Base-by-base conservation (phyloP, 2,797 vertebrate species). In the Podarcis siculus region DNA sequence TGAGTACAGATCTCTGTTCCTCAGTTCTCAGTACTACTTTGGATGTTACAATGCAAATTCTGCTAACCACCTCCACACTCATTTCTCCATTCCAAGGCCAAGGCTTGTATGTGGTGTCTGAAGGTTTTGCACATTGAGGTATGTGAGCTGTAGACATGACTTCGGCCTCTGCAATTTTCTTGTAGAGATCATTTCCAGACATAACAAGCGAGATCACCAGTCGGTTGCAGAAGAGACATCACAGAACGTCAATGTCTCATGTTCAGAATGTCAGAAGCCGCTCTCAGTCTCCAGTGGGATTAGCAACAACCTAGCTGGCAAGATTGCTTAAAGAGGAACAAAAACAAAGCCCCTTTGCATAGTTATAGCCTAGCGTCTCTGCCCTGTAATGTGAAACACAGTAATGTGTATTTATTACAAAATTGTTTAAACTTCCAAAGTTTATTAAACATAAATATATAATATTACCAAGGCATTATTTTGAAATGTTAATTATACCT, bases 401-500 rank as follows among this genome's bases (percentile, higher is more conserved):
- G 9, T 79, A 79, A 55, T 27, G 1, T 55, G 45, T 72, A 39
- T 71, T 77, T 79, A 71, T 55, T 67, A 32, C 25, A 81, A 81
- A 66, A 66, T 30, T 13, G 3, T 32, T 35, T 35, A 45, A 45
- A 82, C 30, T 45, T 82, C 15, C n/a, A 55, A 2, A 8, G 15
- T 64, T n/a, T 73, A 42, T 73, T 55, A 81, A 61, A 86, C 27
- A 7, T 64, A 15, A 15, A 10, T 35, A 75, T 64, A 61, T 80
- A 73, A 75, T 75, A 73, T 86, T 19, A 5, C 0, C 1, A 77
- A 67, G 49, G 3, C 55, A 87, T 61, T n/a, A 15, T 5, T 82
- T 82, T 89, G 27, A 32, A 90, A 39, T 42, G 5, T 77, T 69
- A 89, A 86, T 66, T 87, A 89, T 87, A 35, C 3, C 49, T 89